Conservation (phyloP, 2,888 invertebrate genomes). For the Cephalotes varians region DNA sequence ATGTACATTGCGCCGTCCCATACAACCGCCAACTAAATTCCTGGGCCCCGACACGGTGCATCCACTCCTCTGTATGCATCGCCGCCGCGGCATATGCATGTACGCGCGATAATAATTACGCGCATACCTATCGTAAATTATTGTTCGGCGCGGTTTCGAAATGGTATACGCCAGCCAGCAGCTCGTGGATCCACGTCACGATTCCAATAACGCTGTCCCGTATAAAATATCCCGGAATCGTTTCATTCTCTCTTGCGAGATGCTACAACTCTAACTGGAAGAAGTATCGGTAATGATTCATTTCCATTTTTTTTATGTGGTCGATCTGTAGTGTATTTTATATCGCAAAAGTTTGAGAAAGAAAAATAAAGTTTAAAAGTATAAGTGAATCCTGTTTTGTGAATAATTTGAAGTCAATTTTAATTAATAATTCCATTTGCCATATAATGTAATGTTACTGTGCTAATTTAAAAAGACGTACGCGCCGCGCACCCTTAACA, state of each 20-base stretch:
- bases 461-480: conserved; percentile 4
- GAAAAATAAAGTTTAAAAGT: neutral
- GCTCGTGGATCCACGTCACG: conserved; percentile 29
- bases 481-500: conserved; percentile 28
- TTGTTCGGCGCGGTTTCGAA: conserved; percentile 52
- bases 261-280: neutral
- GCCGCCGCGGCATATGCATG: conserved; percentile 19
- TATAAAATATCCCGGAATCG: neutral
- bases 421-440: conserved; percentile 40
- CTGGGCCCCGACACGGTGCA: conserved; percentile 45
- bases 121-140: conserved; percentile 54
- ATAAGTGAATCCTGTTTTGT: neutral
- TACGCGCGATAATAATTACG: conserved; percentile 54
- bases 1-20: conserved; percentile 15
- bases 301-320: too few relatives aligned
- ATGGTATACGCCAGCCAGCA: conserved; percentile 17
- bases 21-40: conserved; percentile 51
- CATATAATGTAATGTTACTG: conserved; percentile 17
- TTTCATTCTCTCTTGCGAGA: neutral
- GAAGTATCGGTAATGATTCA: neutral
- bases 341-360: neutral
- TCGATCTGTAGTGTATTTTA: neutral
- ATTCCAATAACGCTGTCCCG: conserved; percentile 19
- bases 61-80: conserved; percentile 56
- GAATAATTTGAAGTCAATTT: conserved; percentile 15